Conservation (phyloP, 2,113 vertebrate genomes). For the Gnathonemus echidnorhynchus region DNA sequence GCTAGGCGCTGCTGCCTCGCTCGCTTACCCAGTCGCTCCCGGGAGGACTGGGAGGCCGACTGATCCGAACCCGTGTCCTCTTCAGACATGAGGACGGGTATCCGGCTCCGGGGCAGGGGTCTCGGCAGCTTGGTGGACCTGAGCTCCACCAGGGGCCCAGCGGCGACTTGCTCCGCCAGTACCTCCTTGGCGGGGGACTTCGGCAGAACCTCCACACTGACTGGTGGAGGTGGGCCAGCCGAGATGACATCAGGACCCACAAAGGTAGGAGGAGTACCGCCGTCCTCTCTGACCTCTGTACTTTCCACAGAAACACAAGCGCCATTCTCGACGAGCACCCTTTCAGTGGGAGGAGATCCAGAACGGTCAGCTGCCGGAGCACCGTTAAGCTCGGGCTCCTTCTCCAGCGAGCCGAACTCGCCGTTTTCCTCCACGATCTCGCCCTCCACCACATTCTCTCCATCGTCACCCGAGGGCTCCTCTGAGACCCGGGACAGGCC, state of each 20-base stretch:
- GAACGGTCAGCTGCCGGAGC: slow-evolving; percentile 31
- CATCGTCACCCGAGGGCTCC: slow-evolving; percentile 42
- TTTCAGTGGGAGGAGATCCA: slow-evolving; percentile 42
- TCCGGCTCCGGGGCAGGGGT: slow-evolving; percentile 63
- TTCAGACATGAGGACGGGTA: slow-evolving; percentile 73
- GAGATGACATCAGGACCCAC: not conserved
- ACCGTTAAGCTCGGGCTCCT: slow-evolving; percentile 42
- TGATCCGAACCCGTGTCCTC: slow-evolving; percentile 78
- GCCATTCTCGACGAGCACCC: slow-evolving; percentile 33
- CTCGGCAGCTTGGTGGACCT: slow-evolving; percentile 33
- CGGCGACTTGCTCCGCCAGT: not conserved
- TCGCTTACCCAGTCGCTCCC: slow-evolving; percentile 50
- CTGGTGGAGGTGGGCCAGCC: slow-evolving; percentile 26
- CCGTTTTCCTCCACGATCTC: slow-evolving; percentile 45
- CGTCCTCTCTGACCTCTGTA: slow-evolving; percentile 9
- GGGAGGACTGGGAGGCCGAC: slow-evolving; percentile 59
- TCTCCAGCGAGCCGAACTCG: slow-evolving; percentile 41
- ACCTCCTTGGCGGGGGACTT: slow-evolving; percentile 40
- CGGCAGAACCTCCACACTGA: slow-evolving; percentile 14
- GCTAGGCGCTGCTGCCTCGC: slow-evolving; percentile 63
- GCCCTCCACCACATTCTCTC: slow-evolving; percentile 37
- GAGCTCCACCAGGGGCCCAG: not conserved
- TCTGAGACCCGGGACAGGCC: slow-evolving; percentile 44
- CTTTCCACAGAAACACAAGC: slow-evolving; percentile 20
- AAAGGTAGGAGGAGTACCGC: not conserved